phyloP scores from a whole-genome alignment of 2,888 invertebrate species.

The Ochropleura plecta region DNA sequence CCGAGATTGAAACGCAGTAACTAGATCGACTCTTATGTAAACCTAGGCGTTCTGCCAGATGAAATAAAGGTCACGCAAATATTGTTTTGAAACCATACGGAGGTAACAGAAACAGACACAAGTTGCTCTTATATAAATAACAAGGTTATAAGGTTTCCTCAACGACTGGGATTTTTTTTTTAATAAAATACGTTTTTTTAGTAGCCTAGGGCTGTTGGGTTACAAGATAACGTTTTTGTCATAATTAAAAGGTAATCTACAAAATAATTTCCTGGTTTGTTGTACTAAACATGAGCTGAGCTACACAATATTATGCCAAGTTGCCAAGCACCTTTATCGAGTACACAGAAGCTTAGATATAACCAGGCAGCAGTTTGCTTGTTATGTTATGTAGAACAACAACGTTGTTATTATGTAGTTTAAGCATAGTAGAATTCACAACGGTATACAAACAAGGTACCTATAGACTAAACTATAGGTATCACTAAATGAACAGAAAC shows the following conservation, averaged over 20 bases:
- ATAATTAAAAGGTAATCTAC: constrained; percentile 15
- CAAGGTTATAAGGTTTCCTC: constrained; percentile 33
- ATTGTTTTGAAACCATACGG: constrained; percentile 43
- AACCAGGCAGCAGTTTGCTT: constrained; percentile 37
- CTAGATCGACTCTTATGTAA: constrained; percentile 51
- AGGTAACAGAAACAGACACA: constrained; percentile 32
- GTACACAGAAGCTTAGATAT: constrained; percentile 39
- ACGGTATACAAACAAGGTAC: background rate
- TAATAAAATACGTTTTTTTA: constrained; percentile 29
- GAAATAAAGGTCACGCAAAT: constrained; percentile 58
- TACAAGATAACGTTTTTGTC: constrained; percentile 10
- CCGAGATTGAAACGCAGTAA: constrained; percentile 46
- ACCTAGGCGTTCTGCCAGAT: constrained; percentile 44
- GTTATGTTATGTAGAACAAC: constrained; percentile 34
- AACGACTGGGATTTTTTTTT: constrained; percentile 17
- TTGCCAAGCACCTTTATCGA: constrained; percentile 36
- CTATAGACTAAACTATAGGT: background rate
- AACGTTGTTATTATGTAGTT: constrained; percentile 38
- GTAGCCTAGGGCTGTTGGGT: constrained; percentile 3
- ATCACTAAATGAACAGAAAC: background rate
- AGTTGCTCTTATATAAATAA: constrained; percentile 35
- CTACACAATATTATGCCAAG: constrained; percentile 44
- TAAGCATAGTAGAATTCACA: background rate
- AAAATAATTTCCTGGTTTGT: constrained; percentile 16
- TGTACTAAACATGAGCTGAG: constrained; percentile 23